Conservation (phyloP, 2,888 invertebrate genomes). For the Tetanocera ferruginea region DNA sequence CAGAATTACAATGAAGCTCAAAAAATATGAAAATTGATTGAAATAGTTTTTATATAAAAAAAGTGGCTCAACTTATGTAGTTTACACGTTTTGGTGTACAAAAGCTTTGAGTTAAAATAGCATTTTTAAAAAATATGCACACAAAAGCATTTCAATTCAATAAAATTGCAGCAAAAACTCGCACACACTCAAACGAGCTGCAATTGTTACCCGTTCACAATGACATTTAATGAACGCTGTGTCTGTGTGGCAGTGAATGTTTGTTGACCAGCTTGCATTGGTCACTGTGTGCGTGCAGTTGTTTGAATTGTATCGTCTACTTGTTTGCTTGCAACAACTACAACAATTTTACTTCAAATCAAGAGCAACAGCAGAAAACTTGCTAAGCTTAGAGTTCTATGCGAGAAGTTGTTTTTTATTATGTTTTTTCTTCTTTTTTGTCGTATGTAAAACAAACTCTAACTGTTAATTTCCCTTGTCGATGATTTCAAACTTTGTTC, state of each 20-base stretch:
- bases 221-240: background rate
- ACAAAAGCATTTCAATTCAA: background rate
- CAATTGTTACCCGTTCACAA: background rate
- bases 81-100: too few relatives aligned
- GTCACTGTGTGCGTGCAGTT: background rate
- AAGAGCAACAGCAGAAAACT: background rate
- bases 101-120: too few relatives aligned
- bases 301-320: background rate
- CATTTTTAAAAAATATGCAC: too few relatives aligned
- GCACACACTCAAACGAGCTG: background rate
- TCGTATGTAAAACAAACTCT: background rate
- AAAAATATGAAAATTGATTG: too few relatives aligned
- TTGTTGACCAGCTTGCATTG: background rate
- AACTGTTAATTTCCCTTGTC: constrained; percentile 10
- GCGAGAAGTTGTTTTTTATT: too few relatives aligned
- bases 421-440: background rate
- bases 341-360: background rate
- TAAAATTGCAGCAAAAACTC: background rate
- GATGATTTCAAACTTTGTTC: background rate
- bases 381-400: too few relatives aligned
- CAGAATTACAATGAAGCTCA: too few relatives aligned
- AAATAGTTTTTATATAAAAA: too few relatives aligned
- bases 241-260: background rate
- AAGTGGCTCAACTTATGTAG: too few relatives aligned
- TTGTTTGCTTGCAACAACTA: background rate